Evolutionary conservation across 1,140 invertebrate species (phyloP).

Genomic region (Hyphantria cunea): DNA sequence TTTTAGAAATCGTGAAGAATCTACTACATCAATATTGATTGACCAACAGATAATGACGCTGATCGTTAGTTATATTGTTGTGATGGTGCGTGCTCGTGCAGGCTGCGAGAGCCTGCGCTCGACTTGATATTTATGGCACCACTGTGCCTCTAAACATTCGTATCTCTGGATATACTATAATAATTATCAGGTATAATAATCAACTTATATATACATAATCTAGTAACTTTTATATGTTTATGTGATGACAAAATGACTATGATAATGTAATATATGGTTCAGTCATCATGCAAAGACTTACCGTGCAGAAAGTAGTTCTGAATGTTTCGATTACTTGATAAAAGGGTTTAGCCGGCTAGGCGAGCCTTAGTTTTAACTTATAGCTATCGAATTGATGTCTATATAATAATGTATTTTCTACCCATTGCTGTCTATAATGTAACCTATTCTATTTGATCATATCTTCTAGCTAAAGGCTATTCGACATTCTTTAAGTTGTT

Average conservation of each 20-base stretch:
- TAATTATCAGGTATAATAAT: constrained; percentile 12
- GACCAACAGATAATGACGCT: constrained; percentile 4
- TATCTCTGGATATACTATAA: constrained; percentile 19
- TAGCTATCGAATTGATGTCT: too few relatives aligned
- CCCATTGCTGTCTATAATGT: too few relatives aligned
- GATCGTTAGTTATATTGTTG: background rate
- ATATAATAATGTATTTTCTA: too few relatives aligned
- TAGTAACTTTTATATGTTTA: constrained; percentile 6
- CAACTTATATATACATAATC: constrained; percentile 18
- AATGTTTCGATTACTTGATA: too few relatives aligned
- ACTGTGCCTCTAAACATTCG: constrained; percentile 20
- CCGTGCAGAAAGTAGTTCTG: background rate
- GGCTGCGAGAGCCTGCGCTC: constrained; percentile 5
- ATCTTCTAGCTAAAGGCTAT: too few relatives aligned
- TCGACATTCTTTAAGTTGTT: too few relatives aligned
- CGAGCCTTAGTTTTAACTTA: too few relatives aligned
- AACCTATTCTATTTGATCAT: too few relatives aligned
- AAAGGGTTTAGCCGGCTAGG: too few relatives aligned
- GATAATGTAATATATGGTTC: constrained; percentile 5
- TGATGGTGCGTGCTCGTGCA: constrained; percentile 1
- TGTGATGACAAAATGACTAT: constrained; percentile 4
- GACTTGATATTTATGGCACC: constrained; percentile 28
- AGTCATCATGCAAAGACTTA: background rate
- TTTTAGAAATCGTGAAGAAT: constrained; percentile 21
- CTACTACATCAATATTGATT: background rate